Conservation (phyloP, 2,113 vertebrate species). For the Ceuthmochares aereus region DNA sequence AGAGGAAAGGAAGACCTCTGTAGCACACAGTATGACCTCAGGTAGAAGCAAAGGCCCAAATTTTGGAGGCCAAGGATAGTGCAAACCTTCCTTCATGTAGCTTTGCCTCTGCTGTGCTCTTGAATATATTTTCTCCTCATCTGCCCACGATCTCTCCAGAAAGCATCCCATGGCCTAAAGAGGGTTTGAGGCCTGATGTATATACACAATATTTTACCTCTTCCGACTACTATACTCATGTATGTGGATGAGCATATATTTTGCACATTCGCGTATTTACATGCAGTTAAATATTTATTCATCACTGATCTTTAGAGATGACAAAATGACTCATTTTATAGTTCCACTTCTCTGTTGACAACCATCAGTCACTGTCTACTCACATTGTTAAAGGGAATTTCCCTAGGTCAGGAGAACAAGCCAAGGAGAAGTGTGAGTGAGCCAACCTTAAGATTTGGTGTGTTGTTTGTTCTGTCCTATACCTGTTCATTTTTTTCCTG, state of each 20-base stretch:
- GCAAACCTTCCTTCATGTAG: neutral
- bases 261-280: neutral
- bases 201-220: neutral
- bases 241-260: neutral
- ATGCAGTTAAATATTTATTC: neutral
- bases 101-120: neutral
- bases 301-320: neutral
- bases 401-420: neutral
- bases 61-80: neutral
- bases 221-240: neutral
- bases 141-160: neutral
- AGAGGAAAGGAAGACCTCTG: neutral
- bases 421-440: neutral
- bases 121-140: neutral
- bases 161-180: neutral
- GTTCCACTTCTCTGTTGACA: neutral
- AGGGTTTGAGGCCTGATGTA: neutral
- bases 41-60: neutral
- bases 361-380: neutral
- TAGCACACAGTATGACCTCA: neutral
- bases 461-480: neutral
- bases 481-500: neutral
- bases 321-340: neutral
- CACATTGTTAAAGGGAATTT: neutral
- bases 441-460: neutral